Evolutionary conservation across 2,888 invertebrate species (phyloP).

Genomic region (Limnephilus rhombicus): DNA sequence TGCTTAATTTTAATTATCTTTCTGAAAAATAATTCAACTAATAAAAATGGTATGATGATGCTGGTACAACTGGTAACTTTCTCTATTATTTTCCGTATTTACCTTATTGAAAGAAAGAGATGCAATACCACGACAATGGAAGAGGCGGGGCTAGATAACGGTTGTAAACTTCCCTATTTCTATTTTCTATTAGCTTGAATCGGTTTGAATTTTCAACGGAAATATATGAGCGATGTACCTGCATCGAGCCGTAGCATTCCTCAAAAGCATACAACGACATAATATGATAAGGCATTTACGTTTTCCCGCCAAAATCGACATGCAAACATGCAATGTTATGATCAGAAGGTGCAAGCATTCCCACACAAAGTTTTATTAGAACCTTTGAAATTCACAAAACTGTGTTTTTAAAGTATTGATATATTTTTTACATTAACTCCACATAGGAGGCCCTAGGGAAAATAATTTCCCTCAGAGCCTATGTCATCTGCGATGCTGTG

Average conservation of each 20-base stretch:
- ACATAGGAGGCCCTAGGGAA: too few species aligned
- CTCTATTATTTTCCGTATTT: not conserved
- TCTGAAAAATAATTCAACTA: not conserved
- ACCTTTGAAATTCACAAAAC: not conserved
- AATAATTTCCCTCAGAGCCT: too few species aligned
- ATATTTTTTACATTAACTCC: too few species aligned
- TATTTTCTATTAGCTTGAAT: not conserved
- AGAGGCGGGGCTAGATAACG: constrained; percentile 53
- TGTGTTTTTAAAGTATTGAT: too few species aligned
- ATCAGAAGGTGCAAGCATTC: not conserved
- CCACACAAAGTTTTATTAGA: not conserved
- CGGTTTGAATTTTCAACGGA: constrained; percentile 51
- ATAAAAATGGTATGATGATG: constrained; percentile 28
- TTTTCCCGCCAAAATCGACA: constrained; percentile 39
- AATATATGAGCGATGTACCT: constrained; percentile 24
- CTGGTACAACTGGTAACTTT: not conserved
- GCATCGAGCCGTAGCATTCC: not conserved
- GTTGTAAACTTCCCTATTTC: constrained; percentile 48
- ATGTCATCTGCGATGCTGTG: too few species aligned
- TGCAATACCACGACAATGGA: constrained; percentile 28
- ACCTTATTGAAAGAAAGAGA: constrained; percentile 46
- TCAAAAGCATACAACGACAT: not conserved
- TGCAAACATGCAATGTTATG: not conserved
- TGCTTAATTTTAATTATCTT: not conserved
- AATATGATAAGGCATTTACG: not conserved